phyloP scores from a whole-genome alignment of 2,888 invertebrate species.

The Yponomeuta malinellus region DNA sequence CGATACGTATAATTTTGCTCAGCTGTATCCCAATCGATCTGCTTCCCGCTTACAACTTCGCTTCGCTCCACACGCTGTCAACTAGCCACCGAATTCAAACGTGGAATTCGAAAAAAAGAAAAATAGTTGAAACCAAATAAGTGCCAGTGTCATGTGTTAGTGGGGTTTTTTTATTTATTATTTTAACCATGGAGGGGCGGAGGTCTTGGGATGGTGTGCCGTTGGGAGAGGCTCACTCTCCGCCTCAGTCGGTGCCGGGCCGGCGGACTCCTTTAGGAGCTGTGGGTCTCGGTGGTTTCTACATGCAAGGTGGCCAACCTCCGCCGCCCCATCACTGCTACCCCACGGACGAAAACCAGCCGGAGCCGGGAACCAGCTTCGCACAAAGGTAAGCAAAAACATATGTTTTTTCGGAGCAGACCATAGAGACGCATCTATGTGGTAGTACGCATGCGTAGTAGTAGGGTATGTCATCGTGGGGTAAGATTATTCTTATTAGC shows the following conservation, averaged over 20 bases:
- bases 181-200: conserved; percentile 61
- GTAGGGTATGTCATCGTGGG: background rate
- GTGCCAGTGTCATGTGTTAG: conserved; percentile 46
- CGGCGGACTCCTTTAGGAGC: conserved; percentile 88
- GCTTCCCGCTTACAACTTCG: conserved; percentile 54
- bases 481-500: background rate
- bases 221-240: conserved; percentile 66
- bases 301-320: conserved; percentile 81
- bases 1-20: conserved; percentile 6
- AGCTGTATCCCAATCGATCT: conserved; percentile 53
- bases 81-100: conserved; percentile 45
- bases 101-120: conserved; percentile 30
- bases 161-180: conserved; percentile 27
- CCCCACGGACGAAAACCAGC: conserved; percentile 87
- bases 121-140: conserved; percentile 24
- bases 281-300: conserved; percentile 91
- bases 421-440: background rate
- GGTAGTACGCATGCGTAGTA: conserved; percentile 22
- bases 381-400: conserved; percentile 54
- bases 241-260: conserved; percentile 78
- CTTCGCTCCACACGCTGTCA: conserved; percentile 55
- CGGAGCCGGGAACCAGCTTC: conserved; percentile 78
- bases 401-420: conserved; percentile 4
- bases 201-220: conserved; percentile 69
- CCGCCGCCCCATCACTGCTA: conserved; percentile 73